Percentiles rank a stretch among this genome's conserved stretches.
phyloP scores from a whole-genome alignment of 2,888 invertebrate species.

The Cremastinae sp. region DNA sequence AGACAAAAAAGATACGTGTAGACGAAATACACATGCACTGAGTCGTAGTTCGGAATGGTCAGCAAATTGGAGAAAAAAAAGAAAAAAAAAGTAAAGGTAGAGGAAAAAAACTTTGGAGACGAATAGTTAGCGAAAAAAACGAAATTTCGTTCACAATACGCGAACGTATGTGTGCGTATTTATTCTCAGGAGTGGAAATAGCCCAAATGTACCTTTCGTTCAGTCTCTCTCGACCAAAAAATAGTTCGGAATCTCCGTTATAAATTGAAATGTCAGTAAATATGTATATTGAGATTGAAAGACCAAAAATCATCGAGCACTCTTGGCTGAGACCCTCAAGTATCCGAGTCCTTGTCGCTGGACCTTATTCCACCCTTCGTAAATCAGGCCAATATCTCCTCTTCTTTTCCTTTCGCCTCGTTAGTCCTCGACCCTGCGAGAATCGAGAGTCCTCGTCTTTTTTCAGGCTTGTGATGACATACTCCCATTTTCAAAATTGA shows the following conservation, averaged over 20 bases:
- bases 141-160: slow-evolving; percentile 49
- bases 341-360: slow-evolving; percentile 8
- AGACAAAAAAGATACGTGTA: slow-evolving; percentile 55
- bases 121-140: slow-evolving; percentile 68
- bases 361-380: slow-evolving; percentile 55
- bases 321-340: slow-evolving; percentile 29
- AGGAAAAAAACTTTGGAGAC: slow-evolving; percentile 51
- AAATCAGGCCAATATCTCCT: slow-evolving; percentile 73
- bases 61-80: slow-evolving; percentile 53
- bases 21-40: slow-evolving; percentile 51
- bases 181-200: slow-evolving; percentile 76
- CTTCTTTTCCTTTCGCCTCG: slow-evolving; percentile 63
- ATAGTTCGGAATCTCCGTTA: slow-evolving; percentile 22
- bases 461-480: slow-evolving; percentile 51
- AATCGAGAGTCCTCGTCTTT: not conserved
- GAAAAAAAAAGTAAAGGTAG: slow-evolving; percentile 57
- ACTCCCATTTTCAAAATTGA: slow-evolving; percentile 25
- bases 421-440: slow-evolving; percentile 64
- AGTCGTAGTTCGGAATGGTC: slow-evolving; percentile 35
- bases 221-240: slow-evolving; percentile 62
- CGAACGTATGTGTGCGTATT: slow-evolving; percentile 1
- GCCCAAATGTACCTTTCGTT: slow-evolving; percentile 74
- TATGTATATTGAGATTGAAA: not conserved
- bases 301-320: slow-evolving; percentile 67
- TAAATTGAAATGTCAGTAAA: not conserved